These are phyloP conservation scores for Limnephilus lunatus DNA, from an alignment of 2,888 invertebrate genomes.

Conservation along the genomic window DNA sequence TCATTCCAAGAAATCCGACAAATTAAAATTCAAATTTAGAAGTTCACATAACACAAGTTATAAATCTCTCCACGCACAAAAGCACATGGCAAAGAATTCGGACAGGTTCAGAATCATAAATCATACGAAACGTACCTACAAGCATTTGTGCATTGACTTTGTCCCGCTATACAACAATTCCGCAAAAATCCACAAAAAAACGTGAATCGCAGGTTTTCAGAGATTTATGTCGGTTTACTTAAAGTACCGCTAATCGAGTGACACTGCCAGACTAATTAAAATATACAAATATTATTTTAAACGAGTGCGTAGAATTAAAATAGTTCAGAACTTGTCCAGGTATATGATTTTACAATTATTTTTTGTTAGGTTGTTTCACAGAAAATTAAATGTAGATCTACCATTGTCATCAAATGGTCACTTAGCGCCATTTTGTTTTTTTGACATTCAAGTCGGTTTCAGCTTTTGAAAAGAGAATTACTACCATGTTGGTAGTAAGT, in stretches of 20 bases:
- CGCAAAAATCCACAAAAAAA: background rate
- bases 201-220: background rate
- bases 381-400: too few relatives aligned
- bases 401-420: too few relatives aligned
- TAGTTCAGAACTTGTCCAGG: too few relatives aligned
- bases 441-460: too few relatives aligned
- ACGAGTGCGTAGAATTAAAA: background rate
- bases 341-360: too few relatives aligned
- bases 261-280: background rate
- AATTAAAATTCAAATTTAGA: too few relatives aligned
- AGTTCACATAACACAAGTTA: background rate
- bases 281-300: background rate
- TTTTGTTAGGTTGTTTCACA: too few relatives aligned
- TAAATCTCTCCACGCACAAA: background rate
- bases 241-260: background rate
- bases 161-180: background rate
- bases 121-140: background rate
- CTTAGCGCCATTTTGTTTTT: too few relatives aligned
- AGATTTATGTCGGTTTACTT: constrained; percentile 1
- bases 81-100: background rate
- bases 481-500: too few relatives aligned
- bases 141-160: background rate
- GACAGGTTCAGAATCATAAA: background rate
- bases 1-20: too few relatives aligned
- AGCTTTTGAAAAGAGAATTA: too few relatives aligned